Percentiles rank a stretch among this genome's conserved stretches.
Evolutionary conservation across 2,888 invertebrate species (phyloP).

Genomic region (Agrotis puta): DNA sequence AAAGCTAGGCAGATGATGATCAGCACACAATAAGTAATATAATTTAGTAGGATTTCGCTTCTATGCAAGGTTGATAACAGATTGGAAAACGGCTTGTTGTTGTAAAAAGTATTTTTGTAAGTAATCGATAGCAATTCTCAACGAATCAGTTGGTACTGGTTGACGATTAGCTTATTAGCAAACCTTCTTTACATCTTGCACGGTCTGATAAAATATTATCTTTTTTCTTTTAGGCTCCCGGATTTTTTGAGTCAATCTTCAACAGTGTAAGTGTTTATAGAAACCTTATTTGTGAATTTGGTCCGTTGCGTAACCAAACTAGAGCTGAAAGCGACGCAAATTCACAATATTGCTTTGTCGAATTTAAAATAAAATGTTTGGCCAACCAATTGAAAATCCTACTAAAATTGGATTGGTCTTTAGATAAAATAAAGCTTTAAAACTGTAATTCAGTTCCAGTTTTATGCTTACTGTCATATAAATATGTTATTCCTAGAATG

Average conservation of each 20-base stretch:
- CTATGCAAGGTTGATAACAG: background rate
- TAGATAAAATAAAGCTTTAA: background rate
- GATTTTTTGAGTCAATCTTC: constrained; percentile 24
- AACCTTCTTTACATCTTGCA: background rate
- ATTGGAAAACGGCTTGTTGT: background rate
- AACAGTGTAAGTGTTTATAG: constrained; percentile 23
- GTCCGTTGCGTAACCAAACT: constrained; percentile 12
- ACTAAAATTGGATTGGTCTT: background rate
- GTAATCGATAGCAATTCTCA: too few relatives aligned
- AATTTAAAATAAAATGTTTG: background rate
- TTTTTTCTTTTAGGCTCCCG: constrained; percentile 37
- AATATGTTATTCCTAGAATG: background rate
- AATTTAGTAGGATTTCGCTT: too few relatives aligned
- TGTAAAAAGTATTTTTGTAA: too few relatives aligned
- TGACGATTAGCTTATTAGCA: too few relatives aligned
- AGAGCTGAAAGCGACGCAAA: constrained; percentile 24
- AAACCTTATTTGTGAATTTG: constrained; percentile 19
- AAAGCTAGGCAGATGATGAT: too few relatives aligned
- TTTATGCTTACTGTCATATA: background rate
- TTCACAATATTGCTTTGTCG: constrained; percentile 10
- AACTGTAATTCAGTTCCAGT: background rate
- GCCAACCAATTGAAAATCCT: background rate
- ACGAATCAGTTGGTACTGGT: too few relatives aligned
- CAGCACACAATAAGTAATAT: too few relatives aligned
- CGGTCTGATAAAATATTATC: background rate